phyloP scores from a whole-genome alignment of 2,888 invertebrate species.

The Cataglyphis altisquamis region DNA sequence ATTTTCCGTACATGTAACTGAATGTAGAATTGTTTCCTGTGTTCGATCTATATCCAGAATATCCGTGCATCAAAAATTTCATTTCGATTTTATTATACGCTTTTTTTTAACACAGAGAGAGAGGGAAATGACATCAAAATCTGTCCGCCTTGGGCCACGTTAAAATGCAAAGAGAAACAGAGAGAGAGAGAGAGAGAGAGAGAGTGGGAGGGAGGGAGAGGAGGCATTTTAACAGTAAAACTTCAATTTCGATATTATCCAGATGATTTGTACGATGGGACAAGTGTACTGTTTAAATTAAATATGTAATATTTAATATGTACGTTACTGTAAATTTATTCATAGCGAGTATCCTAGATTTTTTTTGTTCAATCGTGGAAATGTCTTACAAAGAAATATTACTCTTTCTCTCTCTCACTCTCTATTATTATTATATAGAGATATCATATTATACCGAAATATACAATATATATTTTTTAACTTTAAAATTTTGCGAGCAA shows the following conservation, averaged over 20 bases:
- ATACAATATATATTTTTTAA: background rate
- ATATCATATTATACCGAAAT: background rate
- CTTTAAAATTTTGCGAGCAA: background rate
- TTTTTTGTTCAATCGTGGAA: background rate
- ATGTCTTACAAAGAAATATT: background rate
- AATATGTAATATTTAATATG: background rate
- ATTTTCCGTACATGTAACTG: conserved; percentile 47
- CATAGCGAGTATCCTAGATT: background rate
- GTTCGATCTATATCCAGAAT: conserved; percentile 46
- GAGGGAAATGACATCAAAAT: conserved; percentile 48
- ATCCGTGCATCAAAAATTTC: conserved; percentile 45
- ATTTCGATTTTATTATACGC: conserved; percentile 52
- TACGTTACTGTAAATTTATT: background rate
- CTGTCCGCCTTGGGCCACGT: conserved; percentile 48
- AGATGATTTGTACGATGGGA: conserved; percentile 13
- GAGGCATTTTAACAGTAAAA: conserved; percentile 30
- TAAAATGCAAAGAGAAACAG: conserved; percentile 28
- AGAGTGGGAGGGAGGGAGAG: background rate
- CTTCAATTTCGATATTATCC: conserved; percentile 45
- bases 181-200: background rate
- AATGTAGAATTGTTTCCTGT: conserved; percentile 23
- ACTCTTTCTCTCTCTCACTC: background rate
- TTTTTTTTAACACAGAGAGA: conserved; percentile 43
- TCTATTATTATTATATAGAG: background rate
- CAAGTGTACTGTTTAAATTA: conserved; percentile 9